Percentiles rank a stretch among this genome's conserved stretches.
phyloP scores from a whole-genome alignment of 2,888 invertebrate genomes.

The Agrotis exclamationis region DNA sequence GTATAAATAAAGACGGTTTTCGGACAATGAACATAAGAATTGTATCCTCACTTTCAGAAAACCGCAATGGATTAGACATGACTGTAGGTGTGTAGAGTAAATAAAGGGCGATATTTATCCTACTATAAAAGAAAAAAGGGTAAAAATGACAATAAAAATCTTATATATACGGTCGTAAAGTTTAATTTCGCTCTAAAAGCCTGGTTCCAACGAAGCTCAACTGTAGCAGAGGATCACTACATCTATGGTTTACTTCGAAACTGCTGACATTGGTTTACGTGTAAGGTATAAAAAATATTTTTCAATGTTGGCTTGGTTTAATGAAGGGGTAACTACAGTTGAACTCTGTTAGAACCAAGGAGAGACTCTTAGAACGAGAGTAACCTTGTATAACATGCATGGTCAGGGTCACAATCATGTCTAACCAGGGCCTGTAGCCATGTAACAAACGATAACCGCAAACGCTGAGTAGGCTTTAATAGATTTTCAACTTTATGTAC shows the following conservation, averaged over 20 bases:
- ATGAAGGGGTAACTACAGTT: conserved; percentile 3
- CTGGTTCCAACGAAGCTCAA: conserved; percentile 32
- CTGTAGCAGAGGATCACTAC: background rate
- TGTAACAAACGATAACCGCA: no score
- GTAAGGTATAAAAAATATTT: background rate
- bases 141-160: background rate
- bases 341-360: conserved; percentile 17
- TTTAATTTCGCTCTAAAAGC: conserved; percentile 22
- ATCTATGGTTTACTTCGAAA: background rate
- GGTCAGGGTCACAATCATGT: conserved; percentile 53
- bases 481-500: no score
- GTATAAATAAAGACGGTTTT: conserved; percentile 53
- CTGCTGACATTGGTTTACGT: background rate
- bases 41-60: conserved; percentile 63
- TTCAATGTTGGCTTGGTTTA: background rate
- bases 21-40: conserved; percentile 61
- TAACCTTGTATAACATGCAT: conserved; percentile 36
- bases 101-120: background rate
- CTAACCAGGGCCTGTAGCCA: no score
- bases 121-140: background rate
- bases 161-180: background rate
- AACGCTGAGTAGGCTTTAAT: no score
- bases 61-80: conserved; percentile 61
- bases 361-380: conserved; percentile 13
- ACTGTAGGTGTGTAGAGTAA: conserved; percentile 28